Percentiles rank a stretch among this genome's conserved stretches.
phyloP scores from a whole-genome alignment of 2,113 vertebrate genomes.

The Malurus cyaneus region DNA sequence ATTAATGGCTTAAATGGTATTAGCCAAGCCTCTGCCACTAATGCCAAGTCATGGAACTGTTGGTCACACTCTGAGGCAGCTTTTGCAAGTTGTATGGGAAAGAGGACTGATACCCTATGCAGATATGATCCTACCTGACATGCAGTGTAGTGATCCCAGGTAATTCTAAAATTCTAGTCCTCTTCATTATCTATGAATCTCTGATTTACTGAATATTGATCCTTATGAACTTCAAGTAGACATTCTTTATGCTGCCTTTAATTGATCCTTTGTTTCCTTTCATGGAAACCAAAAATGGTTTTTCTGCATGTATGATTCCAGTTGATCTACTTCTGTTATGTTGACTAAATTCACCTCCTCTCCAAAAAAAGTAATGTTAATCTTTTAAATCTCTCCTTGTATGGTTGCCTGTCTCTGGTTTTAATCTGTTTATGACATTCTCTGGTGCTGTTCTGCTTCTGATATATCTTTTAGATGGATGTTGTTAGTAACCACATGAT shows the following conservation, averaged over 20 bases:
- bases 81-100: not conserved
- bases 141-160: not conserved
- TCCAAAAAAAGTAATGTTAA: constrained; percentile 20
- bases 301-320: not conserved
- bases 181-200: accelerated
- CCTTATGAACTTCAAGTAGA: not conserved
- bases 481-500: not conserved
- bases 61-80: not conserved
- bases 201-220: not conserved
- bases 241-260: not conserved
- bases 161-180: not conserved
- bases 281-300: not conserved
- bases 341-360: not conserved
- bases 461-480: constrained; percentile 4
- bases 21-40: not conserved
- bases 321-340: not conserved
- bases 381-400: constrained; percentile 50
- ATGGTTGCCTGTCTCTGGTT: not conserved
- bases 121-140: not conserved
- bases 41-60: not conserved
- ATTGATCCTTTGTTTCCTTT: not conserved
- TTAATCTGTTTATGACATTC: constrained; percentile 48
- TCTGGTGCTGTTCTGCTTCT: constrained; percentile 16
- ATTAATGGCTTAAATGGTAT: not conserved
- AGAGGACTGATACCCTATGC: not conserved